A percentile compares a stretch with the other conserved stretches of the same genome.
These are phyloP conservation scores for Spizella passerina DNA, from an alignment of 2,797 vertebrate species.

Conservation along the genomic window DNA sequence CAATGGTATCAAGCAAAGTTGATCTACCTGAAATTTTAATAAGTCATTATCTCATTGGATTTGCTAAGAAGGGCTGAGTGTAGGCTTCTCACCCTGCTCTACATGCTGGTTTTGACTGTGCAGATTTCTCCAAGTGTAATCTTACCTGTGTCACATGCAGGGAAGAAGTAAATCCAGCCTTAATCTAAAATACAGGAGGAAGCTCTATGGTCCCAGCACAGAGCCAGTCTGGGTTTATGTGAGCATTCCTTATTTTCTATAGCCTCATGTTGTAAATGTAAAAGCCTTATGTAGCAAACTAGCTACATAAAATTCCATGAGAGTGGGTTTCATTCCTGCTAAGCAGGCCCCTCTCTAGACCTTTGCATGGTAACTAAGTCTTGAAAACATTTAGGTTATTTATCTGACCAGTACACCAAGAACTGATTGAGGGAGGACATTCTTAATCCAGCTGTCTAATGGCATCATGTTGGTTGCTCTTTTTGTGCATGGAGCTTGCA, in stretches of 20 bases:
- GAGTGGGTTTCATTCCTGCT: neutral
- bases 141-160: neutral
- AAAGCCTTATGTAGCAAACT: too few species aligned
- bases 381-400: neutral
- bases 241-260: neutral
- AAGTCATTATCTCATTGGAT: neutral
- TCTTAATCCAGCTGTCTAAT: neutral
- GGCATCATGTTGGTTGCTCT: neutral
- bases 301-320: rapidly evolving
- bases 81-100: neutral
- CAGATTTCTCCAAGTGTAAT: neutral
- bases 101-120: neutral
- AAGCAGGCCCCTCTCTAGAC: neutral
- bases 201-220: neutral
- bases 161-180: neutral
- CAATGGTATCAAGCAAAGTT: neutral
- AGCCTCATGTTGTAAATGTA: neutral
- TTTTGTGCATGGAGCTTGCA: neutral
- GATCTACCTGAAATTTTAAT: neutral
- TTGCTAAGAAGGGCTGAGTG: neutral
- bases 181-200: neutral
- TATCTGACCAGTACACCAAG: neutral
- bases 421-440: neutral
- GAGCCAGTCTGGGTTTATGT: neutral
- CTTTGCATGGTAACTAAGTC: neutral